These are phyloP conservation scores for Myathropa florea DNA, from an alignment of 2,888 invertebrate species.

Conservation along the genomic window DNA sequence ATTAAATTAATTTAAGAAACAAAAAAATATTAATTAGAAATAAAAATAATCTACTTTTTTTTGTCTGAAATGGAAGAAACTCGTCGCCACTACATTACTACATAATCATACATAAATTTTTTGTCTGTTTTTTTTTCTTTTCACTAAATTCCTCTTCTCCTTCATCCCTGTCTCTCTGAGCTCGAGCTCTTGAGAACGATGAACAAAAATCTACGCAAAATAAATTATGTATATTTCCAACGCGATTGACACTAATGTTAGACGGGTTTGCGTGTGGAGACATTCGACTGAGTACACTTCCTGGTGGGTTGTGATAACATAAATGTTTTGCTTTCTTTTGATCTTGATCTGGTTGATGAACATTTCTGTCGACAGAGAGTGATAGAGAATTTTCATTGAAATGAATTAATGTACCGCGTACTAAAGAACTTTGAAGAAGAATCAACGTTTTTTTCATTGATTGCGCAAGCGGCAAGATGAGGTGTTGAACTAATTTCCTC, in stretches of 20 bases:
- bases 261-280: neutral
- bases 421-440: neutral
- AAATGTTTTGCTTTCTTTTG: neutral
- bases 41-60: slow-evolving; percentile 24
- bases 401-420: neutral
- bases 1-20: slow-evolving; percentile 25
- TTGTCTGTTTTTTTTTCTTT: neutral
- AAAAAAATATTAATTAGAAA: neutral
- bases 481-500: too few relatives aligned
- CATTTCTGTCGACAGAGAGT: neutral
- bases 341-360: neutral
- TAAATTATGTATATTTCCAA: slow-evolving; percentile 11
- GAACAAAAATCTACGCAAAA: neutral
- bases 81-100: slow-evolving; percentile 4
- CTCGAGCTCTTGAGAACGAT: neutral
- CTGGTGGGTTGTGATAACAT: neutral
- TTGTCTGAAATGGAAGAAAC: slow-evolving; percentile 40
- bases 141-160: neutral
- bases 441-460: too few relatives aligned
- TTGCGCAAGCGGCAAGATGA: too few relatives aligned
- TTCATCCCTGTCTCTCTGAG: neutral
- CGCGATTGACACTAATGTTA: neutral
- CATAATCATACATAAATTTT: slow-evolving; percentile 49
- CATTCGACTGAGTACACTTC: neutral
- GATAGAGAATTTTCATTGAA: neutral